Conservation (phyloP, 2,888 invertebrate genomes). For the Gerris lacustris region DNA sequence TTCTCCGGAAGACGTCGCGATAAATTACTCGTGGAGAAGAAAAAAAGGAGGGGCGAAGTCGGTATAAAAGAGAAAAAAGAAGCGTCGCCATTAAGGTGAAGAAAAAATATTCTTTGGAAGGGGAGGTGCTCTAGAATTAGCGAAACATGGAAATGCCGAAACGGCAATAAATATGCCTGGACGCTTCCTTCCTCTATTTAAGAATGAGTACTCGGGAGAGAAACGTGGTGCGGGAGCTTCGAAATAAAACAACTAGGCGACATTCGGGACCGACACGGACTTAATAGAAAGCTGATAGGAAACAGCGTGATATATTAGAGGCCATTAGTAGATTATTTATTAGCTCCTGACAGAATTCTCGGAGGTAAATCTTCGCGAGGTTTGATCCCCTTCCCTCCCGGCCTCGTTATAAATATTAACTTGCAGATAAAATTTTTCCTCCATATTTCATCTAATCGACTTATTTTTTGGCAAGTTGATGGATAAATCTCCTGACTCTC, state of each 20-base stretch:
- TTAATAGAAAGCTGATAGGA: slow-evolving; percentile 7
- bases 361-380: slow-evolving; percentile 6
- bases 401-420: slow-evolving; percentile 7
- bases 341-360: slow-evolving; percentile 10
- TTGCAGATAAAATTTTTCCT: slow-evolving; percentile 5
- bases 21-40: slow-evolving; percentile 14
- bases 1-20: slow-evolving; percentile 19
- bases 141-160: slow-evolving; percentile 24
- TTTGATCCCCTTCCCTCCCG: slow-evolving; percentile 10
- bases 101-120: slow-evolving; percentile 6
- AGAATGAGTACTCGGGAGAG: slow-evolving; percentile 11
- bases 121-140: slow-evolving; percentile 22
- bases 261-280: not conserved
- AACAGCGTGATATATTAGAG: slow-evolving; percentile 6
- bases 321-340: slow-evolving; percentile 6
- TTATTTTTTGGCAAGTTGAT: slow-evolving; percentile 3
- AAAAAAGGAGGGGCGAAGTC: not conserved
- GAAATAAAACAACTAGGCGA: slow-evolving; percentile 4
- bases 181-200: slow-evolving; percentile 21
- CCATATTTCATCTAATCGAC: slow-evolving; percentile 3
- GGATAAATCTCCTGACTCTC: not conserved
- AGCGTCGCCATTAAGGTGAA: slow-evolving; percentile 23
- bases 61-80: slow-evolving; percentile 17
- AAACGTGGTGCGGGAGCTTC: slow-evolving; percentile 7
- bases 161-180: slow-evolving; percentile 19